Base-by-base conservation (phyloP, 2,888 invertebrate species). In the Eurytoma adleriae region DNA sequence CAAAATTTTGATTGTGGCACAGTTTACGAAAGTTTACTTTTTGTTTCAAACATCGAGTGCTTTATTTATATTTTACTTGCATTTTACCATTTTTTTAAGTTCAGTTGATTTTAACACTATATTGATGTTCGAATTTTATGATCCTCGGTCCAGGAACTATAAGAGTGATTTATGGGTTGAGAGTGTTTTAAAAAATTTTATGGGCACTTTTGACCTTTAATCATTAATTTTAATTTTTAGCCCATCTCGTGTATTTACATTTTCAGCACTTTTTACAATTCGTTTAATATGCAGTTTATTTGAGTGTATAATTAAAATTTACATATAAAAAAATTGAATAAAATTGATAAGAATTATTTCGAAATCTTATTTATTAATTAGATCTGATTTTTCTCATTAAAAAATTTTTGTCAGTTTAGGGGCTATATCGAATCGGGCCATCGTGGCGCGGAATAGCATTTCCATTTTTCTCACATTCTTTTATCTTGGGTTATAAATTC, bases 401-500 rank as follows among this genome's bases (percentile, higher is more conserved):
- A 69, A 30, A 64, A n/a, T 67, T 74, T 70, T 68, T 48, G 50
- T 64, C 66, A 27, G 7, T 24, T 67, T 24, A 16, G 24, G 69
- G 24, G n/a, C 14, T 12, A 73, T 77, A 71, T 81, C 64, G 62
- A 78, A 72, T 5, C 40, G 59, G 56, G 56, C 59, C 64, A 78
- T 78, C 66, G 48, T 18, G 20, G 40, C 7, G 69, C 79, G 76
- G 81, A 83, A 80, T 79, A 80, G 73, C 77, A 83, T 84, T 83
- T 83, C 82, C 83, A 83, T 84, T 84, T 81, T 83, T 84, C 84
- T 83, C 81, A 81, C 83, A 81, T 82, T 75, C 81, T 82, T 83
- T 84, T 84, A 84, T 84, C 83, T 83, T 74, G 83, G 83, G 83
- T 84, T 84, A 83, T 84, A 84, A 84, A 84, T 84, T 84, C 80